phyloP scores from a whole-genome alignment of 2,113 vertebrate genomes.

The Micronycteris hirsuta region DNA sequence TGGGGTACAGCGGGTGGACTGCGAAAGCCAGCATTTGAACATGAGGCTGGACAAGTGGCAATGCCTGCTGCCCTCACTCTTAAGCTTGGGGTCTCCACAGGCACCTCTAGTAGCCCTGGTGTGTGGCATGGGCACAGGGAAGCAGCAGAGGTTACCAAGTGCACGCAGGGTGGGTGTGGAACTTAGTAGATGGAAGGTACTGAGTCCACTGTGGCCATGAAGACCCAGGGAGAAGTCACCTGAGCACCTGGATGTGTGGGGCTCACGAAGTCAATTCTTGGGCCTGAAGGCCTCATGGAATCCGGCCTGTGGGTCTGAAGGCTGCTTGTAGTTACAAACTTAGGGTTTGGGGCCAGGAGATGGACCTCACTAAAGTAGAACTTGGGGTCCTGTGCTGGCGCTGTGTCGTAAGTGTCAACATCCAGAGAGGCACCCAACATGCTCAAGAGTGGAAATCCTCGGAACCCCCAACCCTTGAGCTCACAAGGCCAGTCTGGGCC shows the following conservation, averaged over 20 bases:
- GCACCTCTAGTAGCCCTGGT: not conserved
- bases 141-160: not conserved
- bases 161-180: not conserved
- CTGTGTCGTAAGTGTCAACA: accelerated
- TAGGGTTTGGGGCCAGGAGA: not conserved
- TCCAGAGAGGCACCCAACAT: not conserved
- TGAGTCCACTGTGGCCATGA: not conserved
- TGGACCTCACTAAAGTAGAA: not conserved
- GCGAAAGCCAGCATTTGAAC: not conserved
- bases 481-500: no score
- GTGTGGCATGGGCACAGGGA: not conserved
- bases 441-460: not conserved
- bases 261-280: not conserved
- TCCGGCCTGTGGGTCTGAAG: not conserved
- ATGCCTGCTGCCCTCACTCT: no score
- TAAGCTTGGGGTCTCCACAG: not conserved
- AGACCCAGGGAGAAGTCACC: not conserved
- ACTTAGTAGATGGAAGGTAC: not conserved
- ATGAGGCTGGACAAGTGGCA: accelerated
- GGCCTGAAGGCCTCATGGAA: not conserved
- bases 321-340: not conserved
- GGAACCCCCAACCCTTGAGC: not conserved
- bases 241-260: not conserved
- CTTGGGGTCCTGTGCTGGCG: not conserved
- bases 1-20: not conserved